Conservation (phyloP, 2,797 vertebrate genomes). For the Siniperca obscura region DNA sequence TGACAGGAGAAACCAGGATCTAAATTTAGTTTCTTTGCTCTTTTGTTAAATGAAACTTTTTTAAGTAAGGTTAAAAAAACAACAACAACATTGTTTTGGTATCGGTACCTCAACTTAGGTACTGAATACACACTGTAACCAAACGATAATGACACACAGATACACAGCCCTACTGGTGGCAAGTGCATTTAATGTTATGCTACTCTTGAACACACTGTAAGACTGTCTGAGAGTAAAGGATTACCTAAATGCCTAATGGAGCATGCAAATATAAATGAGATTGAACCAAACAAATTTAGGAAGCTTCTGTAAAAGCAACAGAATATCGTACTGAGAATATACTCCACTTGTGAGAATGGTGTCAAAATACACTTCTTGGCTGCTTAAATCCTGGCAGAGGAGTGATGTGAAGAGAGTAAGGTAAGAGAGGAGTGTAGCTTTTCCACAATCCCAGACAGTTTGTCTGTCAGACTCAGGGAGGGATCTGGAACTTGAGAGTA, state of each 20-base stretch:
- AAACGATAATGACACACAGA: neutral
- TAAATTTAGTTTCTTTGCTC: neutral
- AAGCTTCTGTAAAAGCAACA: constrained; percentile 18
- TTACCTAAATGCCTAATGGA: constrained; percentile 3
- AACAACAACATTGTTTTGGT: neutral
- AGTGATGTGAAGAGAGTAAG: constrained; percentile 50
- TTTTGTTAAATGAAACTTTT: neutral
- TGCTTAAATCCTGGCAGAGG: constrained; percentile 48
- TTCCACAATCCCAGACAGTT: constrained; percentile 63
- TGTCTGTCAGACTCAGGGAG: constrained; percentile 69
- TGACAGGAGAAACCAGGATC: neutral
- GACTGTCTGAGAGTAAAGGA: neutral
- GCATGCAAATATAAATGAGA: constrained; percentile 23
- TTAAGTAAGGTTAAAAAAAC: neutral
- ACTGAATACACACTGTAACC: neutral
- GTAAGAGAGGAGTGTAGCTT: constrained; percentile 40
- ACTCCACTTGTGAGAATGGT: constrained; percentile 27
- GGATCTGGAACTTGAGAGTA: constrained; percentile 67
- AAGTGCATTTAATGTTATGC: constrained; percentile 1
- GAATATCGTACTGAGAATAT: constrained; percentile 30
- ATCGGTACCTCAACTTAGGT: neutral
- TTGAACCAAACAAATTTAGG: constrained; percentile 15
- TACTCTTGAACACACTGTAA: constrained; percentile 1
- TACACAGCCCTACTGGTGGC: neutral
- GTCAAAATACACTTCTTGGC: constrained; percentile 42